Evolutionary conservation across 2,888 invertebrate species (phyloP).

Genomic region (Drosophila fungiperda): DNA sequence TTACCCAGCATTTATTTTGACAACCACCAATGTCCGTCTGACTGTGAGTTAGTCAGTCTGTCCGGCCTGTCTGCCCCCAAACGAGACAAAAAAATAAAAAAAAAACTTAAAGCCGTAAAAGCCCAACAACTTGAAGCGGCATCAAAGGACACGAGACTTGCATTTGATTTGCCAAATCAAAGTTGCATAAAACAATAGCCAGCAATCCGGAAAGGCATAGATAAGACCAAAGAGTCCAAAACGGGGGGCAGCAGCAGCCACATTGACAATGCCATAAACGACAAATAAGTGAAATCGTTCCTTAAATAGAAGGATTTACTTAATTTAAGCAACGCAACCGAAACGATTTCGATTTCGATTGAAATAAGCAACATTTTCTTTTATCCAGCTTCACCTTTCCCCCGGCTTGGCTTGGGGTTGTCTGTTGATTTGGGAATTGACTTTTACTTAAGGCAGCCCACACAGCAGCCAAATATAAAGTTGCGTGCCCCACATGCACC

Average conservation of each 20-base stretch:
- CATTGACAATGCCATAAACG: conserved; percentile 49
- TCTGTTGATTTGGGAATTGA: conserved; percentile 75
- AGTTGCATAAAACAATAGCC: conserved; percentile 74
- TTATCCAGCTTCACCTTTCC: conserved; percentile 4
- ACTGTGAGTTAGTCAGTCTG: conserved; percentile 11
- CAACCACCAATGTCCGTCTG: conserved; percentile 33
- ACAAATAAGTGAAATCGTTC: conserved; percentile 33
- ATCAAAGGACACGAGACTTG: conserved; percentile 41
- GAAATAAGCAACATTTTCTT: conserved; percentile 72
- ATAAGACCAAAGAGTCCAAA: conserved; percentile 28
- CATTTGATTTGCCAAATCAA: conserved; percentile 74
- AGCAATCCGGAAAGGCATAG: conserved; percentile 56
- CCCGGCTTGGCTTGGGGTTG: conserved; percentile 1
- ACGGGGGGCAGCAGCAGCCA: conserved; percentile 5
- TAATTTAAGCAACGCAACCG: conserved; percentile 67
- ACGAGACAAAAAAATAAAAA: conserved; percentile 27
- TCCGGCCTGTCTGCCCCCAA: conserved; percentile 16
- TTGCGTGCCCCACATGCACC: conserved; percentile 18
- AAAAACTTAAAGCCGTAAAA: conserved; percentile 4
- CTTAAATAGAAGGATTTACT: conserved; percentile 75
- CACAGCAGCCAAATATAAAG: conserved; percentile 3
- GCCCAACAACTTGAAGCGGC: conserved; percentile 14
- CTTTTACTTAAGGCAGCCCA: conserved; percentile 59
- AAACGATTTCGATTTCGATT: conserved; percentile 54
- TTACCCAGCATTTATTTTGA: conserved; percentile 71